Base-by-base conservation (phyloP, 2,113 vertebrate genomes). In the Thomomys bottae region DNA sequence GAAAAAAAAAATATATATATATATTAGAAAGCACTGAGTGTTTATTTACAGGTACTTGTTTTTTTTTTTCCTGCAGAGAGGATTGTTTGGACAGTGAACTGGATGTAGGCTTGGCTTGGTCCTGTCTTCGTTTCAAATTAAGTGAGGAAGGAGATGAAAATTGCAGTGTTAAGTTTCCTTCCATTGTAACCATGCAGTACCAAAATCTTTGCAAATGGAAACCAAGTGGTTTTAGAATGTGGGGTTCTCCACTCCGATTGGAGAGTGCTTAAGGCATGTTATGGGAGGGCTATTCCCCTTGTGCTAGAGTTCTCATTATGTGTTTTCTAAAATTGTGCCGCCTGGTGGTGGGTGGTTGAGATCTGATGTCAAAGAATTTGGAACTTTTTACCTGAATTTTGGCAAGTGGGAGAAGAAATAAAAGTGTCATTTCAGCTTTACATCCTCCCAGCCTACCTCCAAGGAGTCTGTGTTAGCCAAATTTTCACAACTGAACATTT, bases 291-390 rank as follows among this genome's bases (percentile, higher is more conserved):
- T 89, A 26, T 45, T 54, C 45, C 63, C 6, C 24, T 75, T 61
- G 23, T 32, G 18, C 5, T 32, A n/a, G 64, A 54, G 38, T 86
- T 72, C 54, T 63, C 73, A 75, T 82, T 84, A 45, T 49, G 45
- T 49, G 45, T n/a, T 88, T 88, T 83, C 59, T 76, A 66, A 92
- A 68, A 81, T 84, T 72, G 32, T 93, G 92, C 90, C 95, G 86
- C 42, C 94, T 95, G 79, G 90, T 95, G 90, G 94, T 91, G 95
- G 79, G 90, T 95, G 90, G 94, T 91, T 88, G 80, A 92, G 84
- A 32, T 87, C 20, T 66, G 14, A 9, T 91, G 3, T 88, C 42
- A 34, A 70, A 54, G n/a, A 49, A 57, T 63, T 30, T 34, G 78
- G 80, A 68, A 82, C 32, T 40, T 68, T 91, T 88, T 66, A 57